Percentiles rank a stretch among this genome's conserved stretches.
Evolutionary conservation across 2,888 invertebrate species (phyloP).

Genomic region (Erpobdella octoculata): DNA sequence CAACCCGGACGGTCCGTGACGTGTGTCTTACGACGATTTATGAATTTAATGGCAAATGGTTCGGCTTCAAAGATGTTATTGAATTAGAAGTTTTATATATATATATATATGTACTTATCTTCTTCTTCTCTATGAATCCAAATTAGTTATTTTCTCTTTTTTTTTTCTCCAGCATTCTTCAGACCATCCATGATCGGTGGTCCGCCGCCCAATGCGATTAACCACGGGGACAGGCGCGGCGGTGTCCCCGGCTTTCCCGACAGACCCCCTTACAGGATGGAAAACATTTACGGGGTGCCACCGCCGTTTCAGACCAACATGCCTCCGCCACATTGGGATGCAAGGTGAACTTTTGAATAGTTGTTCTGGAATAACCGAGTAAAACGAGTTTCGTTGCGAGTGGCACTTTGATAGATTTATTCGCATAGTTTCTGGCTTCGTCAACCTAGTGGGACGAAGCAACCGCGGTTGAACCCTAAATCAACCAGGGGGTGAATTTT

Average conservation of each 20-base stretch:
- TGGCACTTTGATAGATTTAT: not conserved
- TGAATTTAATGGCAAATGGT: not conserved
- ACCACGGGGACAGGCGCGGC: slow-evolving; percentile 19
- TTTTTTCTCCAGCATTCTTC: not conserved
- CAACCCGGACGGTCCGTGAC: not conserved
- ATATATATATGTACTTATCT: too few species aligned
- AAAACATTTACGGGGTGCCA: slow-evolving; percentile 25
- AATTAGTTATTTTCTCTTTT: not conserved
- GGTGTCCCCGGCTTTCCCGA: slow-evolving; percentile 31
- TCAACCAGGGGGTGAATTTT: not conserved
- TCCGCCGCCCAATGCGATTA: slow-evolving; percentile 10
- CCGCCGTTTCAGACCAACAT: slow-evolving; percentile 31
- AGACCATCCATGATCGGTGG: slow-evolving; percentile 18
- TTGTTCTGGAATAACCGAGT: not conserved
- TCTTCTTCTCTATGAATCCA: too few species aligned
- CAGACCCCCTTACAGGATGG: slow-evolving; percentile 28
- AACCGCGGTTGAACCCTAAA: not conserved
- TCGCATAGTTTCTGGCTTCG: not conserved
- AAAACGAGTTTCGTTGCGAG: not conserved
- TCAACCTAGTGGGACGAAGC: not conserved
- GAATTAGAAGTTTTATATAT: not conserved
- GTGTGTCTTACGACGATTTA: not conserved
- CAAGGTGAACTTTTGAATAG: not conserved
- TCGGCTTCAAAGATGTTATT: not conserved
- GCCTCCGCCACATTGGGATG: slow-evolving; percentile 24